phyloP scores from a whole-genome alignment of 2,113 vertebrate genomes.

The Canis aureus region DNA sequence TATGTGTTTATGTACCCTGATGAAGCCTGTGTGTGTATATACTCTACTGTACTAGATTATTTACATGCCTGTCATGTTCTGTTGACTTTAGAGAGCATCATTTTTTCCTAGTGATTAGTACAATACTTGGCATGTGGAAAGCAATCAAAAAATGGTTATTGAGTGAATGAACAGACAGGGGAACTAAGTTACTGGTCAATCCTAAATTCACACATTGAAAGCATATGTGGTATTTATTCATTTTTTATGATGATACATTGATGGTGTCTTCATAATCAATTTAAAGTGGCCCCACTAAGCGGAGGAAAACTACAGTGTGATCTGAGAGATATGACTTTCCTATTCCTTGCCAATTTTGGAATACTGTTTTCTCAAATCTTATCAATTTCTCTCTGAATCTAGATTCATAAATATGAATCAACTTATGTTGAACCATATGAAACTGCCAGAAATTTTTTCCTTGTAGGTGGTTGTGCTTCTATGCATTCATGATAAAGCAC shows the following conservation, averaged over 20 bases:
- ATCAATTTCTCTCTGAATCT: not conserved
- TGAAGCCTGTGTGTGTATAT: not conserved
- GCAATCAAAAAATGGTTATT: not conserved
- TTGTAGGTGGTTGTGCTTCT: not conserved
- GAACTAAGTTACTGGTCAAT: not conserved
- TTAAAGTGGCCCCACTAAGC: not conserved
- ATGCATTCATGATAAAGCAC: not conserved
- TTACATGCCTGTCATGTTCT: not conserved
- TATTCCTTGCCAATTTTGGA: not conserved
- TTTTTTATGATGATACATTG: not conserved
- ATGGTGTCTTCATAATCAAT: not conserved
- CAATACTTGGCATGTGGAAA: not conserved
- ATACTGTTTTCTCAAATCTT: rapidly evolving
- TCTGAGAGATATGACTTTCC: not conserved
- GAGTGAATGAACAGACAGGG: not conserved
- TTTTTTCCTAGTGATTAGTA: not conserved
- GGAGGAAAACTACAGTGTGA: not conserved
- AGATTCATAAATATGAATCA: too few relatives aligned
- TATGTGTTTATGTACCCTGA: not conserved
- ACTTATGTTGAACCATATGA: not conserved
- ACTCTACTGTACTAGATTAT: not conserved
- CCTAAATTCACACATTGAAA: not conserved
- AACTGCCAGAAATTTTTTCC: not conserved
- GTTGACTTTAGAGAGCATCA: not conserved
- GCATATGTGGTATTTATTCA: not conserved